These are phyloP conservation scores for Oncorhynchus keta DNA, from an alignment of 2,113 vertebrate genomes.

Conservation along the genomic window DNA sequence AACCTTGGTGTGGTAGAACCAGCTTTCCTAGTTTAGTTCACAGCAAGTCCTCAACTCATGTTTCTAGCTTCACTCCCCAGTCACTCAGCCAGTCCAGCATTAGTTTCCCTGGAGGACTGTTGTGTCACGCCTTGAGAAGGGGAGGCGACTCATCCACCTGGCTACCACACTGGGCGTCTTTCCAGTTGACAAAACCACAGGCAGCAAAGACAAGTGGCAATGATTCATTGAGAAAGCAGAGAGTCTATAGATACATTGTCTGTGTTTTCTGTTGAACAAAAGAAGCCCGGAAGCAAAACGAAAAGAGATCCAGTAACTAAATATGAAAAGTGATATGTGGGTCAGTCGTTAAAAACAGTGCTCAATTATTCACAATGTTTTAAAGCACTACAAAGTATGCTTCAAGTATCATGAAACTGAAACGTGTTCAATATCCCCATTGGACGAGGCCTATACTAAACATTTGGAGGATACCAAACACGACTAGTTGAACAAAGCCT, in stretches of 20 bases:
- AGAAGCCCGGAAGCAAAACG: neutral
- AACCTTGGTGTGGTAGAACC: too few relatives aligned
- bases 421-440: neutral
- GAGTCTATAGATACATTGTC: neutral
- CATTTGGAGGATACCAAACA: slow-evolving; percentile 15
- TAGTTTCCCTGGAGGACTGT: neutral
- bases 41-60: too few relatives aligned
- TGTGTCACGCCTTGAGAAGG: neutral
- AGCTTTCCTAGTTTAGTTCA: too few relatives aligned
- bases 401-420: neutral
- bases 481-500: slow-evolving; percentile 1
- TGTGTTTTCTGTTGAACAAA: neutral
- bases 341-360: neutral
- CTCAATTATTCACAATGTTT: neutral
- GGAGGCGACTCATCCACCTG: neutral
- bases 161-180: neutral
- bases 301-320: neutral
- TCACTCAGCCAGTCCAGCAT: neutral
- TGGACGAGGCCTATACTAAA: neutral
- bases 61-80: neutral
- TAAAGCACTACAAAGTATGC: neutral
- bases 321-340: too few relatives aligned
- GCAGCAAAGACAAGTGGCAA: neutral
- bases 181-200: neutral
- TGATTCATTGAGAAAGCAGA: neutral